Base-by-base conservation (phyloP, 2,888 invertebrate species). In the Entomobrya multifasciata region DNA sequence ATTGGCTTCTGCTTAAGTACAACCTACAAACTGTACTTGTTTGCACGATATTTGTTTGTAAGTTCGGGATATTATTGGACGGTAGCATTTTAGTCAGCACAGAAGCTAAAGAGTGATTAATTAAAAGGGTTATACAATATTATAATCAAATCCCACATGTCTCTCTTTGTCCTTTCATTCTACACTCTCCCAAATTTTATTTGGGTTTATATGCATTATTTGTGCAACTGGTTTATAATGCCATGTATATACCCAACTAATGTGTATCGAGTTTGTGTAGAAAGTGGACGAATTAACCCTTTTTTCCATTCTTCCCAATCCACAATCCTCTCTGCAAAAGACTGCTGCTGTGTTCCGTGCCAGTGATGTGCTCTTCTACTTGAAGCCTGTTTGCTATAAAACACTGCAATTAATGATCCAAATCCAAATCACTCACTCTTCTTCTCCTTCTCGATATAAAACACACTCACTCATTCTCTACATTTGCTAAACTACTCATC, bases 91-190 rank as follows among this genome's bases (percentile, higher is more conserved):
- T n/a, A n/a, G n/a, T n/a, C n/a, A n/a, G n/a, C n/a, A 62, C 30
- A n/a, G 17, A 36, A 30, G 62, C 62, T n/a, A n/a, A n/a, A n/a
- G 6, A 62, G 30, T 27, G 62, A 62, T 62, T 62, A 62, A 62
- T 62, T 30, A 62, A 62, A 62, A 62, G 17, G 62, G 62, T 11
- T 52, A 17, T 52, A 52, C 17, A 62, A 62, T n/a, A 62, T n/a
- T 62, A 62, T 62, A 62, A 62, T 62, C 30, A 62, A 62, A 62
- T 36, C 62, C 62, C 62, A 62, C 62, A 62, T 62, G 62, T 62
- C 62, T 30, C 27, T 15, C 52, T 52, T 5, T 13, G 27, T 62
- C 62, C n/a, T 6, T 30, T 62, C 60, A 6, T 60, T 17, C 30
- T 52, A 5, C 15, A 52, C 17, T n/a, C n/a, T n/a, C n/a, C n/a